A percentile compares a stretch with the other conserved stretches of the same genome.
Conservation (phyloP, 2,797 vertebrate genomes). For the Cyprinodon diabolis region DNA sequence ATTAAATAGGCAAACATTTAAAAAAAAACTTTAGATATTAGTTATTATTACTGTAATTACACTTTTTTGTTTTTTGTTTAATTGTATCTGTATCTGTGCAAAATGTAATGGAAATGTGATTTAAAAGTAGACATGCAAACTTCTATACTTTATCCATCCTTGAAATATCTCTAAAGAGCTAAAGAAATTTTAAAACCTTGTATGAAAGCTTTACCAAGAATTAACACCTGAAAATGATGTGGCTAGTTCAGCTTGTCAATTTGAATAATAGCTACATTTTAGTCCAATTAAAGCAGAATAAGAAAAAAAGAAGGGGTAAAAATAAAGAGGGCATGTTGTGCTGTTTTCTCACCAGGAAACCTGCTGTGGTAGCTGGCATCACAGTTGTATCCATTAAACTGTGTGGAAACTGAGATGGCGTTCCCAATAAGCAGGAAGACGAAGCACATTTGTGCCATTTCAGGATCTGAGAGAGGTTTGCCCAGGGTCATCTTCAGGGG, state of each 20-base stretch:
- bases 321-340: not conserved
- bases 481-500: conserved; percentile 70
- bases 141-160: not conserved
- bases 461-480: conserved; percentile 78
- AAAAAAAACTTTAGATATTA: not conserved
- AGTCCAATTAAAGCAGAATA: not conserved
- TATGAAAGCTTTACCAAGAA: not conserved
- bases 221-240: not conserved
- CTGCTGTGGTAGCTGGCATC: conserved; percentile 95
- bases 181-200: not conserved
- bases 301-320: not conserved
- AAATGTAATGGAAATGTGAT: not conserved
- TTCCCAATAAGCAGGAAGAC: conserved; percentile 86
- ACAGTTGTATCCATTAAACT: conserved; percentile 98
- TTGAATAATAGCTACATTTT: not conserved
- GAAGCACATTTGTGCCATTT: conserved; percentile 89
- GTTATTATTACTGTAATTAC: not conserved
- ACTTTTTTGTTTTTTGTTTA: not conserved
- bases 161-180: not conserved
- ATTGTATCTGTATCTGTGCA: not conserved
- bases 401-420: conserved; percentile 82
- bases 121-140: not conserved
- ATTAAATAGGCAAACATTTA: not conserved
- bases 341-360: conserved; percentile 92
- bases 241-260: not conserved